Percentiles rank a stretch among this genome's conserved stretches.
Evolutionary conservation across 2,113 vertebrate genomes (phyloP).

Genomic region (Romanogobio albipinnatus): DNA sequence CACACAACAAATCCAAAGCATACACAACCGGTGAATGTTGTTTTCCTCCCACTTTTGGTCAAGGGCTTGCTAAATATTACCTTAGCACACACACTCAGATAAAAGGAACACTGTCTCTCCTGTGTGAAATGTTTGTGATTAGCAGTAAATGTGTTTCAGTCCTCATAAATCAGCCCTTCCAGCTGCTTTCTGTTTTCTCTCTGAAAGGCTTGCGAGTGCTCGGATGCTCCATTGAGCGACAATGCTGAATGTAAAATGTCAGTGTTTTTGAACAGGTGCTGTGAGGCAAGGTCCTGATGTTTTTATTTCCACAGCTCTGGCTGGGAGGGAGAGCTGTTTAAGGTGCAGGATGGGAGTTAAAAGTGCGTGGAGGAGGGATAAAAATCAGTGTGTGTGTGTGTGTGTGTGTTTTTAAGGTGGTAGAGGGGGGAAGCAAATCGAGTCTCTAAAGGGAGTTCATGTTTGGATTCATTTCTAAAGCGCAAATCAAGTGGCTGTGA

Average conservation of each 20-base stretch:
- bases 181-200: slow-evolving; percentile 60
- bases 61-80: slow-evolving; percentile 20
- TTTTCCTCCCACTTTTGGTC: slow-evolving; percentile 29
- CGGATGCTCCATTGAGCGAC: slow-evolving; percentile 63
- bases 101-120: slow-evolving; percentile 41
- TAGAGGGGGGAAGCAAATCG: not conserved
- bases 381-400: slow-evolving; percentile 48
- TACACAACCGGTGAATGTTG: slow-evolving; percentile 30
- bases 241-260: slow-evolving; percentile 79
- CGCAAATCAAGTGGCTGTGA: slow-evolving; percentile 54
- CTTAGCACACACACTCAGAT: not conserved
- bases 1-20: slow-evolving; percentile 34
- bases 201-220: slow-evolving; percentile 67
- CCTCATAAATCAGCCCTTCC: slow-evolving; percentile 42
- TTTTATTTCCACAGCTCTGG: slow-evolving; percentile 76
- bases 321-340: slow-evolving; percentile 67
- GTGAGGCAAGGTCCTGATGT: slow-evolving; percentile 76
- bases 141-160: slow-evolving; percentile 38
- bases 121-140: slow-evolving; percentile 52
- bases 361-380: slow-evolving; percentile 11
- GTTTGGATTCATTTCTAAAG: slow-evolving; percentile 59
- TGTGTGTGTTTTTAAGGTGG: slow-evolving; percentile 34
- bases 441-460: slow-evolving; percentile 49
- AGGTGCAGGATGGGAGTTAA: slow-evolving; percentile 51
- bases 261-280: slow-evolving; percentile 81